These are phyloP conservation scores for Lanius collurio DNA, from an alignment of 2,113 vertebrate genomes.

Conservation along the genomic window DNA sequence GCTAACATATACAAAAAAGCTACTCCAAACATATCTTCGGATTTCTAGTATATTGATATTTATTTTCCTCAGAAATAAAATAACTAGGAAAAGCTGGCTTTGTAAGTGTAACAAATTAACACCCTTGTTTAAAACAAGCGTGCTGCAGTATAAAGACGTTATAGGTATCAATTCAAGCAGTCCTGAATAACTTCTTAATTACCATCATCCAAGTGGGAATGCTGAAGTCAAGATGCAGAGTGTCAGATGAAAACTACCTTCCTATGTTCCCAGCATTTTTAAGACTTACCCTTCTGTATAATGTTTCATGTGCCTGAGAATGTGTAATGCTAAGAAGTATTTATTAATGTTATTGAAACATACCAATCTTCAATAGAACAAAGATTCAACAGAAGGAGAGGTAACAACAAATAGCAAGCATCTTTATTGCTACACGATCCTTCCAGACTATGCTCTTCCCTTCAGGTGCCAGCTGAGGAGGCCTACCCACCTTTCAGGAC, in stretches of 20 bases:
- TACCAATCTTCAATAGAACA: background rate
- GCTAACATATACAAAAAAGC: background rate
- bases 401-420: background rate
- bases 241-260: background rate
- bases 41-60: background rate
- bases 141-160: background rate
- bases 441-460: background rate
- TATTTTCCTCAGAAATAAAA: background rate
- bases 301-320: background rate
- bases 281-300: background rate
- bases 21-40: background rate
- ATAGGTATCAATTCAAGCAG: background rate
- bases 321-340: accelerated
- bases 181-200: background rate
- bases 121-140: background rate
- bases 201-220: background rate
- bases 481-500: background rate
- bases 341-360: background rate
- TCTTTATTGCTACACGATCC: background rate
- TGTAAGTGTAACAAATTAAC: background rate
- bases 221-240: background rate
- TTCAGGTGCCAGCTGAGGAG: background rate
- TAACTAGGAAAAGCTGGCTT: background rate
- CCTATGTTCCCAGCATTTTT: background rate
- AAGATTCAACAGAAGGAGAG: background rate